Evolutionary conservation across 2,113 vertebrate genomes (phyloP).

Genomic region (Forbesichthys papilliferus): DNA sequence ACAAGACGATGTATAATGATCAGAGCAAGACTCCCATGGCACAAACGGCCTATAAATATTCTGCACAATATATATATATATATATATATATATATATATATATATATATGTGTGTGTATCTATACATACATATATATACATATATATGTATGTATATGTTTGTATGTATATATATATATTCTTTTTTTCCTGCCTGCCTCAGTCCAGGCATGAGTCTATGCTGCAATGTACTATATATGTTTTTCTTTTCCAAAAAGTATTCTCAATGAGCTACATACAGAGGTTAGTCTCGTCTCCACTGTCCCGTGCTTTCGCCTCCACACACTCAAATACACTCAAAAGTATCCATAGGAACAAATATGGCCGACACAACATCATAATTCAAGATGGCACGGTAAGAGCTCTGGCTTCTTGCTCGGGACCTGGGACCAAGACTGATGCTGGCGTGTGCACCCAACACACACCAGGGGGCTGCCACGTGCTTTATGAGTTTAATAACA

Average conservation of each 20-base stretch:
- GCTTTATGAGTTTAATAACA: background rate
- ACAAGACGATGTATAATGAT: constrained; percentile 81
- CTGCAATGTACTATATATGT: constrained; percentile 13
- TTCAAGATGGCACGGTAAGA: constrained; percentile 61
- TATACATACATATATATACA: background rate
- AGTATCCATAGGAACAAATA: constrained; percentile 68
- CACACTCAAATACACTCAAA: constrained; percentile 33
- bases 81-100: constrained; percentile 3
- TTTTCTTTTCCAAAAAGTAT: constrained; percentile 32
- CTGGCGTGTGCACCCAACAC: background rate
- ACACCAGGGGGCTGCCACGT: background rate
- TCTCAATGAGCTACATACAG: constrained; percentile 69
- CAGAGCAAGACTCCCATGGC: constrained; percentile 70
- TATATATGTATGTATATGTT: background rate
- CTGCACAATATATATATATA: constrained; percentile 75
- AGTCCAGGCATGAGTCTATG: constrained; percentile 26
- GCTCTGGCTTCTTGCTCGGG: constrained; percentile 43
- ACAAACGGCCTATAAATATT: constrained; percentile 80
- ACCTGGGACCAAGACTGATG: constrained; percentile 20
- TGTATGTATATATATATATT: constrained; percentile 2
- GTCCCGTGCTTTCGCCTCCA: background rate
- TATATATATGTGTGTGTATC: background rate
- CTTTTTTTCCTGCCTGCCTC: background rate
- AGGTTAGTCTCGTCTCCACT: constrained; percentile 26
- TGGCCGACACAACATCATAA: constrained; percentile 63